A percentile compares a stretch with the other conserved stretches of the same genome.
These are phyloP conservation scores for Nansenia antarctica DNA, from an alignment of 2,113 vertebrate genomes.

Conservation along the genomic window DNA sequence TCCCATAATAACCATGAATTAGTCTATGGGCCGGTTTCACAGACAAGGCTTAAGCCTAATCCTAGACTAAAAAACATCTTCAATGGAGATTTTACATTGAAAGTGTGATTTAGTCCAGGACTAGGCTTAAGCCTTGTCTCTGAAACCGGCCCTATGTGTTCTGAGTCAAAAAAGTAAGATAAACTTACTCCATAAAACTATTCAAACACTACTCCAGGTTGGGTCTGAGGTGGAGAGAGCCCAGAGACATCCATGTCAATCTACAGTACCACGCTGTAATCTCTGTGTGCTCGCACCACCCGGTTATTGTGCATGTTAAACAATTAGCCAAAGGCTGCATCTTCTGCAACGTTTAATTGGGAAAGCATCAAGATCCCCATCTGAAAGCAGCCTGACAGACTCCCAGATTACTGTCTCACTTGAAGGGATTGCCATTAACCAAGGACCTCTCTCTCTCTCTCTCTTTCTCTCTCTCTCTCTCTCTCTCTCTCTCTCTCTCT, in stretches of 20 bases:
- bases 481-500: conserved; percentile 24
- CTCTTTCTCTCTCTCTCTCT: conserved; percentile 8
- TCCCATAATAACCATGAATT: conserved; percentile 40
- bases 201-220: conserved; percentile 36
- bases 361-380: conserved; percentile 49
- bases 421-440: conserved; percentile 58
- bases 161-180: conserved; percentile 52
- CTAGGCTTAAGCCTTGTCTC: too few relatives aligned
- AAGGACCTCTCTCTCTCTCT: conserved; percentile 25
- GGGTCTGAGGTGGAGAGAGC: conserved; percentile 19
- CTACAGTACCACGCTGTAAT: conserved; percentile 36
- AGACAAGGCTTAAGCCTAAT: too few relatives aligned
- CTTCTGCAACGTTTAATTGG: conserved; percentile 56
- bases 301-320: conserved; percentile 50
- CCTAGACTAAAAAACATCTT: too few relatives aligned
- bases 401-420: conserved; percentile 60
- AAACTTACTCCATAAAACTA: conserved; percentile 39
- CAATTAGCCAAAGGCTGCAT: conserved; percentile 54
- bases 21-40: too few relatives aligned
- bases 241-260: conserved; percentile 36
- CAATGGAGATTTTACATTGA: too few relatives aligned
- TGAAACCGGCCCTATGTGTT: too few relatives aligned
- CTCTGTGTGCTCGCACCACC: conserved; percentile 28
- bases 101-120: too few relatives aligned
- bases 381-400: conserved; percentile 56